Evolutionary conservation across 2,797 vertebrate species (phyloP).

Genomic region (Cyprinella venusta): DNA sequence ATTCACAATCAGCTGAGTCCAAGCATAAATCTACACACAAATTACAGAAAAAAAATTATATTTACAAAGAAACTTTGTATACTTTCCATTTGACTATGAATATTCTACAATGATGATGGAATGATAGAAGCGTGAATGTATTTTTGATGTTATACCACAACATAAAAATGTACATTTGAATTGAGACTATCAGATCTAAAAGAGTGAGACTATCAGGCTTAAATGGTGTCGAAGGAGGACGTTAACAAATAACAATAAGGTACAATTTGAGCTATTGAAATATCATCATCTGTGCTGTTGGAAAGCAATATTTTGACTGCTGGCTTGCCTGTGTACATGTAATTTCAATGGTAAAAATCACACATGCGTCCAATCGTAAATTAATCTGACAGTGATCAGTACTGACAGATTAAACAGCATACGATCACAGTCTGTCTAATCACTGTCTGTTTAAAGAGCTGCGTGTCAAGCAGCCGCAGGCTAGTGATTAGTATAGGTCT

Average conservation of each 20-base stretch:
- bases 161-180: background rate
- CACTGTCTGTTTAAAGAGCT: conserved; percentile 28
- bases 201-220: background rate
- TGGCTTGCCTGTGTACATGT: background rate
- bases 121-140: background rate
- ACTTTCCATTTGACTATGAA: background rate
- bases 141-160: background rate
- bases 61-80: background rate
- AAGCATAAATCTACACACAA: background rate
- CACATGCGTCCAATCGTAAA: conserved; percentile 4
- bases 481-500: conserved; percentile 13
- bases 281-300: background rate
- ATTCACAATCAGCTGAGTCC: background rate
- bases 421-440: conserved; percentile 40
- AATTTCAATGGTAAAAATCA: conserved; percentile 30
- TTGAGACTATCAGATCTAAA: background rate
- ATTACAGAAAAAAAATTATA: background rate
- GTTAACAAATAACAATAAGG: background rate
- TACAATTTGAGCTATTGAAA: background rate
- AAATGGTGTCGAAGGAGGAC: background rate
- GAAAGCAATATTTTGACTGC: conserved; percentile 8
- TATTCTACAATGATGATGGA: background rate
- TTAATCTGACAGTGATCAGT: conserved; percentile 22
- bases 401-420: conserved; percentile 31
- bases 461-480: conserved; percentile 16